A percentile compares a stretch with the other conserved stretches of the same genome.
Conservation (phyloP, 2,888 invertebrate species). For the Petrolisthes cinctipes region DNA sequence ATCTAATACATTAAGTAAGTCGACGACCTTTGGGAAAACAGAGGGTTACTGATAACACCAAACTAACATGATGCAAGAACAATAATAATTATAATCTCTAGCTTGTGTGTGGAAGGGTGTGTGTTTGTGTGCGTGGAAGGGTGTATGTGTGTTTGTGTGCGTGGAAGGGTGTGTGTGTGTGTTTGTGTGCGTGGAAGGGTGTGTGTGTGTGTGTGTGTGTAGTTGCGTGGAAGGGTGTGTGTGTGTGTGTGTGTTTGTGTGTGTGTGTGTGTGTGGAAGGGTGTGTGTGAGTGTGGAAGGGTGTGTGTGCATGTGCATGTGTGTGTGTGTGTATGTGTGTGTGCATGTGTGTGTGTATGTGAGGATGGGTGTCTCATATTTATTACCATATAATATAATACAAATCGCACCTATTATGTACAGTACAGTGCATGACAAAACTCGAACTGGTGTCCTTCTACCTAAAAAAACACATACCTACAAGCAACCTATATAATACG, state of each 20-base stretch:
- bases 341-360: neutral
- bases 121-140: too few species aligned
- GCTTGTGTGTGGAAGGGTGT: neutral
- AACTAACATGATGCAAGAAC: neutral
- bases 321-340: too few species aligned
- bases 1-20: too few species aligned
- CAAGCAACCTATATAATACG: neutral
- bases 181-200: too few species aligned
- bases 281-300: too few species aligned
- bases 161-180: too few species aligned
- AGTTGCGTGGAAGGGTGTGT: neutral
- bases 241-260: neutral
- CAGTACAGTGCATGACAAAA: too few species aligned
- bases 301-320: too few species aligned
- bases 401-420: neutral
- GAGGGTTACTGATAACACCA: neutral
- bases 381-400: too few species aligned
- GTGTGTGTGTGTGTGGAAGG: neutral
- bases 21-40: neutral
- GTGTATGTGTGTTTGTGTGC: too few species aligned
- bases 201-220: neutral
- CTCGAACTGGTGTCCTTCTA: neutral
- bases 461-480: neutral
- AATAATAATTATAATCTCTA: neutral
- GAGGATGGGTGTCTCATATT: neutral